Evolutionary conservation across 2,797 vertebrate species (phyloP).

Genomic region (Eutrigla gurnardus): DNA sequence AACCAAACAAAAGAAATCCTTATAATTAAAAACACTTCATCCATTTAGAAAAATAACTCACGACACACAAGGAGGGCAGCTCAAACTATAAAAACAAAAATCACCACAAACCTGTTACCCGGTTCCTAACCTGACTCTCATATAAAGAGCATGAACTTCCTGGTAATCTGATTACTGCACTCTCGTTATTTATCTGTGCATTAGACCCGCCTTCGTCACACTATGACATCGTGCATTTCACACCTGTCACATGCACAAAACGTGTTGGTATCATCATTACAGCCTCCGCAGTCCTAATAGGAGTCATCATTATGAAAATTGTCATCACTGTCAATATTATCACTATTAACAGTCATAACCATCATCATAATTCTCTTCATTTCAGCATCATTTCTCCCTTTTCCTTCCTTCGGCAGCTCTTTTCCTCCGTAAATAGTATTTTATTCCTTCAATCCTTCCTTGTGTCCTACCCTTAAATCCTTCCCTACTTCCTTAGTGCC

Average conservation of each 20-base stretch:
- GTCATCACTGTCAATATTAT: conserved; percentile 41
- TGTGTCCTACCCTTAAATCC: conserved; percentile 9
- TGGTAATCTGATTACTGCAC: conserved; percentile 19
- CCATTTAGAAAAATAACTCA: no score
- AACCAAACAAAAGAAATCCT: no score
- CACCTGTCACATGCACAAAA: conserved; percentile 34
- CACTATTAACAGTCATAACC: conserved; percentile 41
- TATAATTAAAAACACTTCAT: no score
- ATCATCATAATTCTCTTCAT: conserved; percentile 40
- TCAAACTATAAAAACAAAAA: no score
- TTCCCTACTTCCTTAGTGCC: conserved; percentile 1
- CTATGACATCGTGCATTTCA: conserved; percentile 40
- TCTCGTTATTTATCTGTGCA: conserved; percentile 21
- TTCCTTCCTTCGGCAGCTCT: conserved; percentile 3
- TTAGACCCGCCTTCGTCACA: conserved; percentile 8
- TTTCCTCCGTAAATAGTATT: neutral
- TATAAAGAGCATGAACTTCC: no score
- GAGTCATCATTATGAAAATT: conserved; percentile 49
- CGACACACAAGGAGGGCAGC: no score
- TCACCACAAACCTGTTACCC: no score
- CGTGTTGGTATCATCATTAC: conserved; percentile 20
- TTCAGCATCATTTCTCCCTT: conserved; percentile 14
- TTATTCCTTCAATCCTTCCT: neutral
- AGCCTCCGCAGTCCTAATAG: conserved; percentile 18
- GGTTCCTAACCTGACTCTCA: no score